Evolutionary conservation across 2,888 invertebrate genomes (phyloP).

Genomic region (Caradrina clavipalpis): DNA sequence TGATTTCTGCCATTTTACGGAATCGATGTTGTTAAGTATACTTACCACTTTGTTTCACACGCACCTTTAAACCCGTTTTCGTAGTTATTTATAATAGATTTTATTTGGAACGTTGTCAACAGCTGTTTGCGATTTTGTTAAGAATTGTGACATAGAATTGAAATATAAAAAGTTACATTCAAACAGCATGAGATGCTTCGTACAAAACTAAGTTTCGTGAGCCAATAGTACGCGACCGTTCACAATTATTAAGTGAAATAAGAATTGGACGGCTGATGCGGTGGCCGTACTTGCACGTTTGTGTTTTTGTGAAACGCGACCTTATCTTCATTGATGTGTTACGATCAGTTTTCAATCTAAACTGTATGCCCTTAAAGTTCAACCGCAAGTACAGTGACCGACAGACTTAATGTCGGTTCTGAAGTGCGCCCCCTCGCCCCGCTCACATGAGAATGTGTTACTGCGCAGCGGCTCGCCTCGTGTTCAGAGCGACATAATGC

Average conservation of each 20-base stretch:
- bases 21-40: conserved; percentile 9
- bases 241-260: background rate
- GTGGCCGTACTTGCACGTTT: conserved; percentile 3
- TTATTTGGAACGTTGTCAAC: conserved; percentile 60
- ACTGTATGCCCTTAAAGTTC: conserved; percentile 14
- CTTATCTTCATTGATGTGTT: background rate
- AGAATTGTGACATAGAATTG: conserved; percentile 23
- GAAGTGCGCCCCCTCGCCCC: background rate
- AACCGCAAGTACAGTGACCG: background rate
- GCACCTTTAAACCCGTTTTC: conserved; percentile 24
- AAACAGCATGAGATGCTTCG: conserved; percentile 13
- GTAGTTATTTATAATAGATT: conserved; percentile 64
- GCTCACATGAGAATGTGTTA: background rate
- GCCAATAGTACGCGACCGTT: conserved; percentile 5
- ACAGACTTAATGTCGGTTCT: background rate
- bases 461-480: background rate
- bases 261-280: background rate
- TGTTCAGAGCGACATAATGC: background rate
- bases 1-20: conserved; percentile 7
- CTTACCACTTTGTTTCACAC: conserved; percentile 28
- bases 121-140: conserved; percentile 43
- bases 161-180: conserved; percentile 24
- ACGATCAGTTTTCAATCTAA: background rate
- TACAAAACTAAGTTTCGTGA: conserved; percentile 4
- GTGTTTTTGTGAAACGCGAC: conserved; percentile 3